phyloP scores from a whole-genome alignment of 2,113 vertebrate species.

The Tichodroma muraria region DNA sequence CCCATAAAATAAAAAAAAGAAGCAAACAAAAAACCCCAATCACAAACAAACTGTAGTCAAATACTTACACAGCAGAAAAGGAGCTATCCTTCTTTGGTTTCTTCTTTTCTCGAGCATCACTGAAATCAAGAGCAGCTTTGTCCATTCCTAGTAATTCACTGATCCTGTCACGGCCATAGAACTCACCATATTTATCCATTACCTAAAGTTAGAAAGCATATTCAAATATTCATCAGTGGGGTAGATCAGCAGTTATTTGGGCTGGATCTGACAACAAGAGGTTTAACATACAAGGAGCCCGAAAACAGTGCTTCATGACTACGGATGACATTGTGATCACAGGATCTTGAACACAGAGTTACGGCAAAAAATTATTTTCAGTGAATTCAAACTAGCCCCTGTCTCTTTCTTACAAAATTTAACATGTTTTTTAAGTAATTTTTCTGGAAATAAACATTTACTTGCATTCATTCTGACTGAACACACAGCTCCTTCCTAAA shows the following conservation, averaged over 20 bases:
- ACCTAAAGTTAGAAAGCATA: constrained; percentile 71
- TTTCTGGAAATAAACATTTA: neutral
- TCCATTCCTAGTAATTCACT: constrained; percentile 95
- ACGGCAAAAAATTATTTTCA: neutral
- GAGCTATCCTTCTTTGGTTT: constrained; percentile 94
- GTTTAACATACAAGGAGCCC: neutral
- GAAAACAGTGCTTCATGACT: neutral
- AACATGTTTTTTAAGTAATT: neutral
- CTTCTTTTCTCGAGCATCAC: constrained; percentile 88
- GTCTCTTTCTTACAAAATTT: neutral
- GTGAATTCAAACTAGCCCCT: neutral
- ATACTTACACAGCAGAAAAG: constrained; percentile 87
- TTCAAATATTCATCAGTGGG: neutral
- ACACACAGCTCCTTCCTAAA: neutral
- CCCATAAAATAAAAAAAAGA: too few species aligned
- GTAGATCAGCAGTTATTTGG: neutral
- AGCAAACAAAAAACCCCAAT: neutral
- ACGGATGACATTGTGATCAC: neutral
- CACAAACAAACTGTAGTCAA: neutral
- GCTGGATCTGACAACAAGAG: neutral
- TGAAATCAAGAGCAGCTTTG: constrained; percentile 94
- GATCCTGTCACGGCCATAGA: constrained; percentile 93
- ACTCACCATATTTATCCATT: constrained; percentile 98
- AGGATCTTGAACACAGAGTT: neutral
- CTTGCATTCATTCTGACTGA: neutral